Base-by-base conservation (phyloP, 2,797 vertebrate species). In the Notolepis coatsorum region DNA sequence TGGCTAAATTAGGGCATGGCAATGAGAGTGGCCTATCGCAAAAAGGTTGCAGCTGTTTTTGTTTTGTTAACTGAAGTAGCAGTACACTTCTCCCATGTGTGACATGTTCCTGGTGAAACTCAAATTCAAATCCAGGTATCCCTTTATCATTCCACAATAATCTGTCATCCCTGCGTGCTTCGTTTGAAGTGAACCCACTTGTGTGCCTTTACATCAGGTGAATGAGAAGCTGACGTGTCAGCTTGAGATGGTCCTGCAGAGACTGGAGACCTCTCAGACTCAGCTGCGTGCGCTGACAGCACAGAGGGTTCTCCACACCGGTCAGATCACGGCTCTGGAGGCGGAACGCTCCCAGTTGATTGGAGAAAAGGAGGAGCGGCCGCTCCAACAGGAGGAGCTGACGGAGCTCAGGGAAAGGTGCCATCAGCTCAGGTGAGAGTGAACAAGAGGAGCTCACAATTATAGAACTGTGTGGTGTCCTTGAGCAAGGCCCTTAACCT, bases 181-280 rank as follows among this genome's bases (percentile, higher is more conserved):
- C 21, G 20, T 57, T 42, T 4, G 5, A 39, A 60, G 50, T 13
- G 0, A 30, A 1, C 10, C 3, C 0, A 6, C 3, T 39, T 80
- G 2, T 80, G 23, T 80, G 23, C 71, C 15, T 68, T 61, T 43
- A 35, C 20, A 28, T 20, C 54, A 93, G 92, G 42, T 69, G 21
- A 90, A 91, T 31, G 71, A 91, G 59, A 87, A 85, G 41, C 69
- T 94, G 41, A 73, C 65, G 24, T 24, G 50, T 24, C 89, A 94
- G 46, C 82, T 92, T 13, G 77, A 85, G 18, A 65, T 59, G 59
- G 82, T 73, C 21, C 80, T 62, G 39, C 71, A 78, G 53, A 73
- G 48, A 28, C 62, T 91, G 25, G 77, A 73, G 7, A 59, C 24
- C 3, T 83, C 75, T 37, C 66, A 87, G 60, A 61, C 65, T 28